Evolutionary conservation across 2,113 vertebrate species (phyloP).

Genomic region (Galemys pyrenaicus): DNA sequence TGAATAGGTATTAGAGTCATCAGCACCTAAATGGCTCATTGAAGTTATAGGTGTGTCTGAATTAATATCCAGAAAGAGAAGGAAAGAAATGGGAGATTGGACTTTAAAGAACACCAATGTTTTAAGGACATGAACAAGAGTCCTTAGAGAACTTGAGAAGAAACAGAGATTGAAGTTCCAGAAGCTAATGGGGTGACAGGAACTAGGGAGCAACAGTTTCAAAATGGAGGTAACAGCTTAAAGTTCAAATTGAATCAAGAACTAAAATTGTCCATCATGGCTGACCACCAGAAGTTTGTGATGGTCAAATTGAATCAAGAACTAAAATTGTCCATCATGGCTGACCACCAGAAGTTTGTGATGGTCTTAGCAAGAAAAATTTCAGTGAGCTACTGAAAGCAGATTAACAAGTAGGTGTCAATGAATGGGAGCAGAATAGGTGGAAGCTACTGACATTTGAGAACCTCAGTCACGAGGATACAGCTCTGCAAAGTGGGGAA

Average conservation of each 20-base stretch:
- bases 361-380: not conserved
- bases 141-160: not conserved
- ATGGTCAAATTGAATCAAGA: no score
- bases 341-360: not conserved
- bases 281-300: not conserved
- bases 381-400: not conserved
- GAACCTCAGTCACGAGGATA: not conserved
- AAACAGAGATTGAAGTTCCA: not conserved
- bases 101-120: not conserved
- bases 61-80: not conserved
- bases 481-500: not conserved
- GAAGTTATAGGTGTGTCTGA: not conserved
- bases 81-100: not conserved
- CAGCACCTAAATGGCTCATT: not conserved
- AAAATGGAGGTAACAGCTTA: not conserved
- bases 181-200: not conserved
- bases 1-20: not conserved
- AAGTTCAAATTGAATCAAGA: not conserved
- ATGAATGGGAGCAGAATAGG: not conserved
- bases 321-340: not conserved
- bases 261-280: not conserved
- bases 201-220: not conserved
- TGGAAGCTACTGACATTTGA: not conserved
- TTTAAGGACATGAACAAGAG: not conserved
- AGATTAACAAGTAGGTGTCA: not conserved